These are phyloP conservation scores for Cantharis lateralis DNA, from an alignment of 2,888 invertebrate species.

Conservation along the genomic window DNA sequence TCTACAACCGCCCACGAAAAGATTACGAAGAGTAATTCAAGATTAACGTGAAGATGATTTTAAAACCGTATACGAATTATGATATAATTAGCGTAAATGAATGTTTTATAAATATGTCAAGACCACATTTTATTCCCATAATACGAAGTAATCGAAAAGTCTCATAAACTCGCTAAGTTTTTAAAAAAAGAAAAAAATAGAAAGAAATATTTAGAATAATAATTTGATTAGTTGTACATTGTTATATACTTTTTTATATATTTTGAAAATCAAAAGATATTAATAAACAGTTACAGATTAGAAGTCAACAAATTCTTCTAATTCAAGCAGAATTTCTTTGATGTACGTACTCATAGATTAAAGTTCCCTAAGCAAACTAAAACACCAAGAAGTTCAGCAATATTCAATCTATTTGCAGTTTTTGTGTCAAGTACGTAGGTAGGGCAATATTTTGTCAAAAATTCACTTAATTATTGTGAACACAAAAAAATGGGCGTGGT, in stretches of 20 bases:
- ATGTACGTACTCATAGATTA: neutral
- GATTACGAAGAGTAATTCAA: slow-evolving; percentile 58
- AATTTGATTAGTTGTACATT: neutral
- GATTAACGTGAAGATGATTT: slow-evolving; percentile 42
- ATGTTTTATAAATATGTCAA: neutral
- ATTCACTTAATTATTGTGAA: neutral
- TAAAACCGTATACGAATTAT: neutral
- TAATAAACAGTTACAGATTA: neutral
- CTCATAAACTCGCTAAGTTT: neutral
- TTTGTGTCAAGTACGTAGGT: neutral
- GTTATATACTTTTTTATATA: neutral
- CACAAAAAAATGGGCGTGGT: neutral
- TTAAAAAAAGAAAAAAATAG: neutral
- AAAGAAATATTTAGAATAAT: neutral
- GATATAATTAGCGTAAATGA: neutral
- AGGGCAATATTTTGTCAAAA: neutral
- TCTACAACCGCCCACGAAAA: slow-evolving; percentile 58
- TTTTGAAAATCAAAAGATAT: neutral
- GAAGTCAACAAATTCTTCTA: neutral
- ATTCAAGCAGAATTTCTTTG: neutral
- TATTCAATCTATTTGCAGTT: neutral
- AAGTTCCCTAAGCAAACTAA: neutral
- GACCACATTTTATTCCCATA: neutral
- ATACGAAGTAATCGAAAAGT: neutral
- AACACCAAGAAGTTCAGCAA: neutral